A percentile compares a stretch with the other conserved stretches of the same genome.
These are phyloP conservation scores for Oreochromis spilurus DNA, from an alignment of 2,113 vertebrate species.

Conservation along the genomic window DNA sequence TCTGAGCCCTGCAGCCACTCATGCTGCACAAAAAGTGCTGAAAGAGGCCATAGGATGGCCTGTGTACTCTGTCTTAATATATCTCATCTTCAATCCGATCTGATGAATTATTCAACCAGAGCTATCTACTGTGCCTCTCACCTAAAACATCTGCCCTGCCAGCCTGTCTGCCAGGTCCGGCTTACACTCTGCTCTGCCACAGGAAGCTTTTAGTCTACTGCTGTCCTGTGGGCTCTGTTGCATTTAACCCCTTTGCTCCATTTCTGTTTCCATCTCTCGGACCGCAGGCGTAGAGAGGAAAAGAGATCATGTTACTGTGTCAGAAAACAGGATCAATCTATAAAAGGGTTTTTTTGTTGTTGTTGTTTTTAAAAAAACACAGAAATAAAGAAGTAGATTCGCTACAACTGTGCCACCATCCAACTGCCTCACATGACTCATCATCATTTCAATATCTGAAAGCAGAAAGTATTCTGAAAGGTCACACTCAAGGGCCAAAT, in stretches of 20 bases:
- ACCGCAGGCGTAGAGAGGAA: constrained; percentile 8
- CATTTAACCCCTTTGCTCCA: constrained; percentile 45
- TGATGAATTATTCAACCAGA: constrained; percentile 67
- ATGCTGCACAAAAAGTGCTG: constrained; percentile 42
- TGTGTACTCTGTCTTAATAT: constrained; percentile 61
- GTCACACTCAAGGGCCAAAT: not conserved
- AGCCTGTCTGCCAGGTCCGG: constrained; percentile 39
- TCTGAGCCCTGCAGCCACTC: constrained; percentile 44
- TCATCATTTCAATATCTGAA: not conserved
- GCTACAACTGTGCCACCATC: not conserved
- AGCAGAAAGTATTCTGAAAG: not conserved
- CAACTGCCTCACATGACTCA: not conserved
- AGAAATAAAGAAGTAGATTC: not conserved
- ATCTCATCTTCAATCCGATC: constrained; percentile 63
- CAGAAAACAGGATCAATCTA: constrained; percentile 1
- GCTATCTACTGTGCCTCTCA: constrained; percentile 60
- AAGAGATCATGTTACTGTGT: constrained; percentile 32
- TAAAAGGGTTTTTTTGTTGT: not conserved
- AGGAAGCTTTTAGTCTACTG: constrained; percentile 67
- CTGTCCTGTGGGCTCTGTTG: constrained; percentile 38
- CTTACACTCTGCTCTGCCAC: constrained; percentile 31
- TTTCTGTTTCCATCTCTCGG: constrained; percentile 39
- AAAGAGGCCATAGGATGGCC: constrained; percentile 48
- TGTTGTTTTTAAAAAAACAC: not conserved
- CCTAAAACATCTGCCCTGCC: constrained; percentile 63